Base-by-base conservation (phyloP, 2,113 vertebrate genomes). In the Toxostoma redivivum region DNA sequence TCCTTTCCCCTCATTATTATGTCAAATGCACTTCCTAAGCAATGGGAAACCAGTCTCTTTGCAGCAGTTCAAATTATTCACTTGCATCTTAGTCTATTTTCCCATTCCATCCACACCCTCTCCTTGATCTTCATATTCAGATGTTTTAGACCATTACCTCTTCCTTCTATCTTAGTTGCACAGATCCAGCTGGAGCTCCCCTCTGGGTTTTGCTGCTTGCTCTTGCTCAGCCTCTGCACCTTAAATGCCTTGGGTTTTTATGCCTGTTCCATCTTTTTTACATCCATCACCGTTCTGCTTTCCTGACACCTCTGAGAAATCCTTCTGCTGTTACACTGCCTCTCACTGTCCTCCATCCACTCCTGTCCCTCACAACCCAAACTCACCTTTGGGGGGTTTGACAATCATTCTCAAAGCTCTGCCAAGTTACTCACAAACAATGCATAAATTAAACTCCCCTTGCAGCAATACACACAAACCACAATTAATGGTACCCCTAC, bases 111-210 rank as follows among this genome's bases (percentile, higher is more conserved):
- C 56, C 81, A 72, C 87, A 77, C 27, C 35, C 18, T 86, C 70
- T 81, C 56, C 91, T 78, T 74, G 66, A 90, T 91, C 62, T 81
- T 44, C 35, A 77, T 21, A 90, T 74, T 95, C 79, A 74, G 67
- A 67, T 66, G 76, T 78, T 95, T 92, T 96, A 97, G 74, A 83
- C 58, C 79, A 90, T 83, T 93, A 88, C 71, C 19, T 92, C 72
- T 78, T 69, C 60, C 69, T 93, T 88, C 53, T 91, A 67, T 94
- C 92, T 94, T 67, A 40, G 88, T 83, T 77, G 73, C 60, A 88
- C 77, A 92, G 72, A 90, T 81, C 40, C 95, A 95, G 92, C 85
- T 95, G 79, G 62, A 51, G 73, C 54, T 94, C 42, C 84, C 64
- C 71, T 86, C 92, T 87, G 78, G 27, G 66, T 90, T 93, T 94